These are phyloP conservation scores for Endomychus coccineus DNA, from an alignment of 2,888 invertebrate species.

Conservation along the genomic window DNA sequence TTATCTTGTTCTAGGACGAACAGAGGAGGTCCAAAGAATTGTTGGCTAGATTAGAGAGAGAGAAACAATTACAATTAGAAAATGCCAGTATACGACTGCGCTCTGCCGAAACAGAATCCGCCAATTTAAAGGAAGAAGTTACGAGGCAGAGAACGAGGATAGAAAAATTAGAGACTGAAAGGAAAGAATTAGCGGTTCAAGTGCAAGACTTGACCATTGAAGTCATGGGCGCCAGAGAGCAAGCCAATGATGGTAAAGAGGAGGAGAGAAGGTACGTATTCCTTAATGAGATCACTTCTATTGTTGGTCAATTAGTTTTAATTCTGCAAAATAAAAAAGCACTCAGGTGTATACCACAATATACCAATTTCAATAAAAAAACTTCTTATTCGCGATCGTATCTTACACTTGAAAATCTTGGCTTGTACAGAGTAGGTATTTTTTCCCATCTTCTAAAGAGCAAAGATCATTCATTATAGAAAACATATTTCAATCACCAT, in stretches of 20 bases:
- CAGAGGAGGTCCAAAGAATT: slow-evolving; percentile 79
- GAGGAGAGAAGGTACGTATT: slow-evolving; percentile 39
- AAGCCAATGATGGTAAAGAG: slow-evolving; percentile 35
- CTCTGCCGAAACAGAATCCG: slow-evolving; percentile 60
- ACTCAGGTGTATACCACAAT: too few species aligned
- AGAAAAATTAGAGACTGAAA: slow-evolving; percentile 54
- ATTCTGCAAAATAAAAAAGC: too few species aligned
- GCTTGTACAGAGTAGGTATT: too few species aligned
- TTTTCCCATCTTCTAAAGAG: too few species aligned
- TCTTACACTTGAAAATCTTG: too few species aligned
- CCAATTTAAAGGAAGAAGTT: slow-evolving; percentile 59
- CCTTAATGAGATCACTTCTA: too few species aligned
- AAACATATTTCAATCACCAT: too few species aligned
- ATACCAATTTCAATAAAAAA: too few species aligned
- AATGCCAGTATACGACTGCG: slow-evolving; percentile 66
- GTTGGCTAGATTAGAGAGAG: slow-evolving; percentile 74
- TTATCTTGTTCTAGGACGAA: slow-evolving; percentile 58
- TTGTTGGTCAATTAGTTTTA: too few species aligned
- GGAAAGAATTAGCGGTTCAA: slow-evolving; percentile 49
- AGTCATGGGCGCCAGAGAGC: slow-evolving; percentile 45
- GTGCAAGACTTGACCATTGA: slow-evolving; percentile 51
- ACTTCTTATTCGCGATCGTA: too few species aligned
- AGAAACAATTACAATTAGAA: slow-evolving; percentile 70
- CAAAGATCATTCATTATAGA: too few species aligned
- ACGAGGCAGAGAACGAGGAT: slow-evolving; percentile 54